phyloP scores from a whole-genome alignment of 2,888 invertebrate genomes.

The Coecobrya sp. region DNA sequence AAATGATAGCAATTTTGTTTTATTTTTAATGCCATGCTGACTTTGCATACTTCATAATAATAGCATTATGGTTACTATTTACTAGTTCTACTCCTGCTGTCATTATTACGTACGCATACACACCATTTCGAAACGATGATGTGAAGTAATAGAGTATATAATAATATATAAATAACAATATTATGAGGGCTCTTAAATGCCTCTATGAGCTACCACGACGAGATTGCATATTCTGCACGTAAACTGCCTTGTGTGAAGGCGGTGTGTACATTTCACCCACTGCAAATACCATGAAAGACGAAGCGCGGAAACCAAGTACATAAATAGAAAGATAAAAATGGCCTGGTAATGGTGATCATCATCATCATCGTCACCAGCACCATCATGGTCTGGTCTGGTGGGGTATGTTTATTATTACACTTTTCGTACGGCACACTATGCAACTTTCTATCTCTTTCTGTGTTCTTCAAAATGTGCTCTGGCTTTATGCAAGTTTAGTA shows the following conservation, averaged over 20 bases:
- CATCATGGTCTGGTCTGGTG: slow-evolving; percentile 6
- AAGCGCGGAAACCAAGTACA: background rate
- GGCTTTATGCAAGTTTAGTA: slow-evolving; percentile 19
- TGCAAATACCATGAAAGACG: background rate
- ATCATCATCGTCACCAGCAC: background rate
- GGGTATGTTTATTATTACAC: slow-evolving; percentile 35
- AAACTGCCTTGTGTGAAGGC: background rate
- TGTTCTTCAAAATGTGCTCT: background rate
- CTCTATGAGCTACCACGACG: background rate
- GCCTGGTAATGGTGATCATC: slow-evolving; percentile 50
- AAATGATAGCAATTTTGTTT: background rate
- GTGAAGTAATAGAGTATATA: background rate
- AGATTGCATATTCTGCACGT: background rate
- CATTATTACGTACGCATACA: background rate
- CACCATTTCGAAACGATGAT: background rate
- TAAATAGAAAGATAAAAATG: slow-evolving; percentile 52
- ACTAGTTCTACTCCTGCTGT: background rate
- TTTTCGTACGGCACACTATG: background rate
- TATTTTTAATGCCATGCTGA: background rate
- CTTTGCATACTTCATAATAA: background rate
- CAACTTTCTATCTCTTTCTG: background rate
- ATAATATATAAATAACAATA: slow-evolving; percentile 17
- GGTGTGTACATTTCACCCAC: background rate
- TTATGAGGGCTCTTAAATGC: background rate
- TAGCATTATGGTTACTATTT: background rate